Conservation (phyloP, 2,113 vertebrate genomes). For the Callospermophilus lateralis region DNA sequence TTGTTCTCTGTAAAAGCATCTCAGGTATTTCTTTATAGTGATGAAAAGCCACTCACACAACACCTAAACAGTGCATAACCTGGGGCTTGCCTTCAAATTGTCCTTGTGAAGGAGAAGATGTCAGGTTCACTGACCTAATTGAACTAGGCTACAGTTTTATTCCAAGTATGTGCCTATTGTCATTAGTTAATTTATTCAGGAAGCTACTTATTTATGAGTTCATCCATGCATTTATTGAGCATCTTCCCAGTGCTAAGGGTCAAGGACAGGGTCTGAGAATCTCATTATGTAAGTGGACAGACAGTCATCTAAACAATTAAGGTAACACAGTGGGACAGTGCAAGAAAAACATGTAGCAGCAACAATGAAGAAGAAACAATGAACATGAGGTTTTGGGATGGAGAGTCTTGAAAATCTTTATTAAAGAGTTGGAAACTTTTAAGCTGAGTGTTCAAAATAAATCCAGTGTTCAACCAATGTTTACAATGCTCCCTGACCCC, state of each 20-base stretch:
- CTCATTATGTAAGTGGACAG: neutral
- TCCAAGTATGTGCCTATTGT: neutral
- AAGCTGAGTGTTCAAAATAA: neutral
- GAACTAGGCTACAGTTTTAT: neutral
- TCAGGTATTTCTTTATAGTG: neutral
- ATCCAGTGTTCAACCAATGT: neutral
- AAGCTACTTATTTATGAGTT: slow-evolving; percentile 1
- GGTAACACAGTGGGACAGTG: neutral
- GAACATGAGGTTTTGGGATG: rapidly evolving
- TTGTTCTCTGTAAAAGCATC: neutral
- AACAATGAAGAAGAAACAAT: neutral
- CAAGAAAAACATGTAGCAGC: neutral
- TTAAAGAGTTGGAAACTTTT: neutral
- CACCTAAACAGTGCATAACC: neutral
- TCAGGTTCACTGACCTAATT: neutral
- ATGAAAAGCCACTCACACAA: neutral
- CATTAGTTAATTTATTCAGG: neutral
- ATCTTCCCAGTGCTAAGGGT: neutral
- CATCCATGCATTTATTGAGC: neutral
- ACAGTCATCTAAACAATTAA: neutral
- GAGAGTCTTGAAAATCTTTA: neutral
- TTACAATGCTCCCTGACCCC: neutral
- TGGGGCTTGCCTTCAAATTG: neutral
- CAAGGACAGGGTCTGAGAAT: neutral
- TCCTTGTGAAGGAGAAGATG: neutral